Evolutionary conservation across 2,888 invertebrate species (phyloP).

Genomic region (Nomada goodeniana): DNA sequence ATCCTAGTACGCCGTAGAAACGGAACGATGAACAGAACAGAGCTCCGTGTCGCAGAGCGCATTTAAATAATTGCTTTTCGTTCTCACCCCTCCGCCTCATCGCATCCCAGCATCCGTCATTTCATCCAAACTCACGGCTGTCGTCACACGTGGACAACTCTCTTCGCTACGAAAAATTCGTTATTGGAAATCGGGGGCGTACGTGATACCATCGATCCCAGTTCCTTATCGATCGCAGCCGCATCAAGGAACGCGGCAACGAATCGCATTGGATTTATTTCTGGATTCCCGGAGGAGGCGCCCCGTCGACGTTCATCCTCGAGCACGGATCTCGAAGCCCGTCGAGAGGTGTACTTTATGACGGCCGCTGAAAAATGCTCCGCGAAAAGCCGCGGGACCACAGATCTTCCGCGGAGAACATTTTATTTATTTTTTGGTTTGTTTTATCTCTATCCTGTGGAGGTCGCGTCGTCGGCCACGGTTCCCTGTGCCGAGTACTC

Average conservation of each 20-base stretch:
- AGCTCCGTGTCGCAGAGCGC: conserved; percentile 51
- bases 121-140: neutral
- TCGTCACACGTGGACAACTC: conserved; percentile 10
- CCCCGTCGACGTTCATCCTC: conserved; percentile 28
- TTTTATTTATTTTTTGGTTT: conserved; percentile 5
- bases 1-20: neutral
- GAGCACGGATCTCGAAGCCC: conserved; percentile 28
- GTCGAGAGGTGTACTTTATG: conserved; percentile 57
- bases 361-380: conserved; percentile 58
- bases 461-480: neutral
- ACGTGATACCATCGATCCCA: conserved; percentile 51
- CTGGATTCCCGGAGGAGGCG: conserved; percentile 31
- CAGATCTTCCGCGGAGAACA: conserved; percentile 33
- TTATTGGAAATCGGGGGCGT: conserved; percentile 68
- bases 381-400: conserved; percentile 30
- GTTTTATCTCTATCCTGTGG: neutral
- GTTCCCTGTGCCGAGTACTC: conserved; percentile 5
- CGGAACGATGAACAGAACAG: conserved; percentile 40
- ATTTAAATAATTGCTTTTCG: conserved; percentile 75
- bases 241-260: neutral
- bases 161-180: conserved; percentile 41
- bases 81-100: conserved; percentile 60
- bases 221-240: neutral
- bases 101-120: conserved; percentile 9
- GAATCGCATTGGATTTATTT: conserved; percentile 49